These are phyloP conservation scores for Pharmacophagus antenor DNA, from an alignment of 2,888 invertebrate species.

Conservation along the genomic window DNA sequence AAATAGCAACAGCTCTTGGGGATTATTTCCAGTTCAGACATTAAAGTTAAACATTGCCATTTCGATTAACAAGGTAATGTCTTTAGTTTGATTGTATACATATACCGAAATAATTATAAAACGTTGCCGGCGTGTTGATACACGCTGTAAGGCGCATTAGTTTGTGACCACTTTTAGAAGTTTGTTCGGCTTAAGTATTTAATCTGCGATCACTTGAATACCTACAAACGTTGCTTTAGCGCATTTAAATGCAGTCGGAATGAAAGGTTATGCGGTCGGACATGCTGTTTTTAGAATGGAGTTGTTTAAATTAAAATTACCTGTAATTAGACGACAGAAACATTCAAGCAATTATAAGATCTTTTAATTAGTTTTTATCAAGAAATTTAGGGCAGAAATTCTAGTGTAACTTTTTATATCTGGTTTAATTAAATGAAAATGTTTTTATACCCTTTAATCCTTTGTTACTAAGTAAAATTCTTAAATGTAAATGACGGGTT, in stretches of 20 bases:
- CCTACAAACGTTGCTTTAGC: neutral
- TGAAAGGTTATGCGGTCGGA: constrained; percentile 11
- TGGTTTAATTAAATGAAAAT: too few species aligned
- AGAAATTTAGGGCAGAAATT: neutral
- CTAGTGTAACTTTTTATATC: neutral
- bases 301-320: neutral
- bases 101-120: neutral
- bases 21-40: neutral
- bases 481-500: neutral
- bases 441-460: too few species aligned
- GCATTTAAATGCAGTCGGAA: neutral
- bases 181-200: constrained; percentile 10
- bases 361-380: neutral
- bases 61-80: neutral
- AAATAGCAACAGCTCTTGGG: neutral
- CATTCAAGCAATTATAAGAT: neutral
- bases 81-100: neutral
- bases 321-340: neutral
- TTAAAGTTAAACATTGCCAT: neutral
- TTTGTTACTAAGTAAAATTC: too few species aligned
- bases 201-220: constrained; percentile 7
- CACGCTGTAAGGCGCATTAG: too few species aligned
- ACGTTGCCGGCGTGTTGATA: too few species aligned
- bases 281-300: constrained; percentile 10
- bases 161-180: neutral